Conservation (phyloP, 2,113 vertebrate species). For the Piaya cayana region DNA sequence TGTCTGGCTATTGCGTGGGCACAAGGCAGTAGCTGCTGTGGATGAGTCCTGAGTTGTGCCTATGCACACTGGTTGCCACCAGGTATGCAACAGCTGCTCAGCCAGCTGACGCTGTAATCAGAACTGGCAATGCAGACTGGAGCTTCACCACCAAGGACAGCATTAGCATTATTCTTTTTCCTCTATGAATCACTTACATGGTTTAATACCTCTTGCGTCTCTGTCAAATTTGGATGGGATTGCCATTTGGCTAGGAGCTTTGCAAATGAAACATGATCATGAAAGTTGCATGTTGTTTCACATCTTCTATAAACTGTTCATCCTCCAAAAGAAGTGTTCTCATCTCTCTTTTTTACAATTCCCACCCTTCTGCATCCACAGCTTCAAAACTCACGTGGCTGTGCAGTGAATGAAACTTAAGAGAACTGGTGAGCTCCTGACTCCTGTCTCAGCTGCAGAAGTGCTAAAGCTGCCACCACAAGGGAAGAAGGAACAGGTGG, state of each 20-base stretch:
- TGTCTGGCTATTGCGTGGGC: too few relatives aligned
- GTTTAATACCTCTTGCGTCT: not conserved
- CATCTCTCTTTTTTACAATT: not conserved
- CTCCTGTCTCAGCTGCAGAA: not conserved
- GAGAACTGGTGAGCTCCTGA: not conserved
- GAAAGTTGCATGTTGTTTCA: not conserved
- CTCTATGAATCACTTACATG: not conserved
- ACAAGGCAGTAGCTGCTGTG: rapidly evolving
- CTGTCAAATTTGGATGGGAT: not conserved
- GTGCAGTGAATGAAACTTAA: not conserved
- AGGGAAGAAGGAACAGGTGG: not conserved
- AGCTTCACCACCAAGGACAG: not conserved
- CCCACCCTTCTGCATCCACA: not conserved
- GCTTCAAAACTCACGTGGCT: not conserved
- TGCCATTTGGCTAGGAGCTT: not conserved
- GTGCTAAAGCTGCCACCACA: not conserved
- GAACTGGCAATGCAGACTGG: not conserved
- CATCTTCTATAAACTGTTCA: not conserved
- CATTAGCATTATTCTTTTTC: not conserved
- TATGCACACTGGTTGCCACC: not conserved
- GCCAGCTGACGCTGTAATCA: not conserved
- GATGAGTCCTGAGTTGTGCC: not conserved
- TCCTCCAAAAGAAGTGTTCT: not conserved
- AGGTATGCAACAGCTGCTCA: not conserved
- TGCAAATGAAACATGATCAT: not conserved